These are phyloP conservation scores for Styela clava DNA, from an alignment of 23 tunicate genomes.

Conservation along the genomic window DNA sequence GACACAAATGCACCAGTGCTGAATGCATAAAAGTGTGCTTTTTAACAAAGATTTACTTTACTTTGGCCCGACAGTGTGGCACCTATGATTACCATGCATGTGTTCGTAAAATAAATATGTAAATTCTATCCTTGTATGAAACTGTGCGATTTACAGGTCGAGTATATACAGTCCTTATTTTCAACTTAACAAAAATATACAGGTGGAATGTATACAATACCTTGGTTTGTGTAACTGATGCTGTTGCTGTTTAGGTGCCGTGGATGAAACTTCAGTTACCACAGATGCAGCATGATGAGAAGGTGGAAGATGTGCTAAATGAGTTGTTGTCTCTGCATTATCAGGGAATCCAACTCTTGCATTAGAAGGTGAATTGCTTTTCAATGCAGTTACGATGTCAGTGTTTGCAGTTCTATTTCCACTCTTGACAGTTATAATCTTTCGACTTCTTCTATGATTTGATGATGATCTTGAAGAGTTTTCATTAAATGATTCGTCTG, in stretches of 20 bases:
- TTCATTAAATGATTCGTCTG: background rate
- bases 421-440: background rate
- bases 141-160: too few relatives aligned
- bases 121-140: too few relatives aligned
- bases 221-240: background rate
- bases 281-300: background rate
- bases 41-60: too few relatives aligned
- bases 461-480: background rate
- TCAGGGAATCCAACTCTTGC: slow-evolving; percentile 34
- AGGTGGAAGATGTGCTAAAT: background rate
- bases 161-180: too few relatives aligned
- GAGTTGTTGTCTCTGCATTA: slow-evolving; percentile 1
- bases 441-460: background rate
- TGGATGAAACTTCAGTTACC: background rate
- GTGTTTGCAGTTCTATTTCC: background rate
- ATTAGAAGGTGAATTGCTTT: slow-evolving; percentile 23
- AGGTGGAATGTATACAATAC: too few relatives aligned
- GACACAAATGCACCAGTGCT: slow-evolving; percentile 69
- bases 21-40: background rate
- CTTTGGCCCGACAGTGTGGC: too few relatives aligned
- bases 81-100: too few relatives aligned
- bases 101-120: too few relatives aligned
- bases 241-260: background rate
- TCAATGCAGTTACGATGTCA: slow-evolving; percentile 6
- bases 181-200: too few relatives aligned